phyloP scores from a whole-genome alignment of 2,888 invertebrate genomes.

The Coelinius sp. region DNA sequence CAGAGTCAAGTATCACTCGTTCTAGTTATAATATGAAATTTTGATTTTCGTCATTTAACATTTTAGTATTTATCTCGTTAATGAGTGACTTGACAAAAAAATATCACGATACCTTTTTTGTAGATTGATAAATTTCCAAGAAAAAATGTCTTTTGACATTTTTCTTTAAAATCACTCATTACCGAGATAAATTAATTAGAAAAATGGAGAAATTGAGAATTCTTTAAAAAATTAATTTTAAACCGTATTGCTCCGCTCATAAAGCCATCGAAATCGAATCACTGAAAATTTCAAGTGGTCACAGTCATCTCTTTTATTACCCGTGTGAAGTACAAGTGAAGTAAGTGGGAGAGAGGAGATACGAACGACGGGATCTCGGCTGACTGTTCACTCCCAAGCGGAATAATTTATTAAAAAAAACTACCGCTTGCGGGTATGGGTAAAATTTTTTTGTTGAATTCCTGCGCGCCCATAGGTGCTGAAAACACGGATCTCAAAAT shows the following conservation, averaged over 20 bases:
- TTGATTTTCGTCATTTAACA: too few relatives aligned
- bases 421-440: background rate
- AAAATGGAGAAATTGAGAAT: too few relatives aligned
- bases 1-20: constrained; percentile 5
- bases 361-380: constrained; percentile 28
- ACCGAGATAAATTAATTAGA: too few relatives aligned
- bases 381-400: constrained; percentile 32
- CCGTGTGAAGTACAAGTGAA: constrained; percentile 28
- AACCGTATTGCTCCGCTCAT: background rate
- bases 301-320: constrained; percentile 25
- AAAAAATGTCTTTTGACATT: too few relatives aligned
- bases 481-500: constrained; percentile 30
- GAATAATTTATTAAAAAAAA: background rate
- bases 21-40: background rate
- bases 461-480: background rate
- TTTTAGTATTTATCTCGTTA: too few relatives aligned
- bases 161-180: too few relatives aligned
- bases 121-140: too few relatives aligned
- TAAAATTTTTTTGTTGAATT: constrained; percentile 3
- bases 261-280: background rate
- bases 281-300: background rate
- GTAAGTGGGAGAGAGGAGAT: constrained; percentile 24
- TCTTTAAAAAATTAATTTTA: too few relatives aligned
- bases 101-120: too few relatives aligned
- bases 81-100: too few relatives aligned